Evolutionary conservation across 2,797 vertebrate genomes (phyloP).

Genomic region (Gouania willdenowi): DNA sequence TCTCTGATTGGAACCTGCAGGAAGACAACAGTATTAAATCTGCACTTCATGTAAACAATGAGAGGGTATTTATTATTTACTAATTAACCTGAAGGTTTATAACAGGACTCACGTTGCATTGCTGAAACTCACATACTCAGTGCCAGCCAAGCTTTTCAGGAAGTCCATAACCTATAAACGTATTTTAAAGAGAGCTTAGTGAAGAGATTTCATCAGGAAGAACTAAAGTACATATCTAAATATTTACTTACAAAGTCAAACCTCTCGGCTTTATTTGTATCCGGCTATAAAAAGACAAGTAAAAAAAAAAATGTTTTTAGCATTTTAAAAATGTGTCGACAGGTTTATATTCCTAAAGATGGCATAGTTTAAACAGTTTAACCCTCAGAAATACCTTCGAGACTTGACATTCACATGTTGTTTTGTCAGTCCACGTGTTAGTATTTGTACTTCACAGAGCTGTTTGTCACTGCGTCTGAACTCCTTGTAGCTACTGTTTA

Average conservation of each 20-base stretch:
- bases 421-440: constrained; percentile 14
- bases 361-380: constrained; percentile 56
- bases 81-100: too few species aligned
- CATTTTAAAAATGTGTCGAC: background rate
- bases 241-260: constrained; percentile 86
- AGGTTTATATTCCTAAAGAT: constrained; percentile 37
- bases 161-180: constrained; percentile 82
- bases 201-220: background rate
- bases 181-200: background rate
- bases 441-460: background rate
- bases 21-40: background rate
- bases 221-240: too few species aligned
- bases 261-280: constrained; percentile 84
- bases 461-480: constrained; percentile 43
- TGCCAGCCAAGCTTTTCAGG: constrained; percentile 82
- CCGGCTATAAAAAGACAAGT: constrained; percentile 72
- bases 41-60: background rate
- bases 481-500: constrained; percentile 31
- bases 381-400: background rate
- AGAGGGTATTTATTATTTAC: background rate
- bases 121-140: constrained; percentile 87
- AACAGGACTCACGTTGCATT: constrained; percentile 83
- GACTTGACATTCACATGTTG: constrained; percentile 6
- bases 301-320: constrained; percentile 2
- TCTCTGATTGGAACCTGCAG: constrained; percentile 88